A percentile compares a stretch with the other conserved stretches of the same genome.
These are phyloP conservation scores for Pituophis catenifer DNA, from an alignment of 2,113 vertebrate genomes.

Conservation along the genomic window DNA sequence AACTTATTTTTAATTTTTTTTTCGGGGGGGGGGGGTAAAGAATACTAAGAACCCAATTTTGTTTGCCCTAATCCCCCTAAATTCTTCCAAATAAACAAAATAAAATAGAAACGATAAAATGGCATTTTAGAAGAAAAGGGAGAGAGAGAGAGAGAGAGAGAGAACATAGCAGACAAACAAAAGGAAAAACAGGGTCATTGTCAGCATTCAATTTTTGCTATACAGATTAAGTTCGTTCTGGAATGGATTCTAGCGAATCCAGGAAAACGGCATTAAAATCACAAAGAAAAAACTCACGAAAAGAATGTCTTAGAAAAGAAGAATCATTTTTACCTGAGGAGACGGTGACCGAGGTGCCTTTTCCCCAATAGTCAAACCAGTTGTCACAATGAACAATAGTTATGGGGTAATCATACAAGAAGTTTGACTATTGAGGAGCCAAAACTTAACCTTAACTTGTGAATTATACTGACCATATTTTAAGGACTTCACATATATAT, in stretches of 20 bases:
- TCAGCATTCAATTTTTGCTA: neutral
- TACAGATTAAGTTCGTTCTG: neutral
- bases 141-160: too few relatives aligned
- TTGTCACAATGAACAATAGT: conserved; percentile 22
- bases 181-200: neutral
- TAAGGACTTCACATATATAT: neutral
- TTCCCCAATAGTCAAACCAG: conserved; percentile 69
- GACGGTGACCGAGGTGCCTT: conserved; percentile 68
- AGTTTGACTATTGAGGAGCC: neutral
- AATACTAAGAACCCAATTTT: neutral
- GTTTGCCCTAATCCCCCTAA: neutral
- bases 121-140: neutral
- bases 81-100: neutral
- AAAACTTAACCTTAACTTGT: neutral
- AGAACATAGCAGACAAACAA: neutral
- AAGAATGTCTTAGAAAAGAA: neutral
- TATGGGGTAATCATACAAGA: neutral
- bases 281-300: neutral
- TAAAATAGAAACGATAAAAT: neutral
- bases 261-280: neutral
- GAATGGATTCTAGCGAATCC: neutral
- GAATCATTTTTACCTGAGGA: conserved; percentile 52
- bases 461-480: neutral
- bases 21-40: too few relatives aligned
- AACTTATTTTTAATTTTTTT: neutral